Percentiles rank a stretch among this genome's conserved stretches.
These are phyloP conservation scores for Dexiosoma caninum DNA, from an alignment of 2,888 invertebrate species.

Conservation along the genomic window DNA sequence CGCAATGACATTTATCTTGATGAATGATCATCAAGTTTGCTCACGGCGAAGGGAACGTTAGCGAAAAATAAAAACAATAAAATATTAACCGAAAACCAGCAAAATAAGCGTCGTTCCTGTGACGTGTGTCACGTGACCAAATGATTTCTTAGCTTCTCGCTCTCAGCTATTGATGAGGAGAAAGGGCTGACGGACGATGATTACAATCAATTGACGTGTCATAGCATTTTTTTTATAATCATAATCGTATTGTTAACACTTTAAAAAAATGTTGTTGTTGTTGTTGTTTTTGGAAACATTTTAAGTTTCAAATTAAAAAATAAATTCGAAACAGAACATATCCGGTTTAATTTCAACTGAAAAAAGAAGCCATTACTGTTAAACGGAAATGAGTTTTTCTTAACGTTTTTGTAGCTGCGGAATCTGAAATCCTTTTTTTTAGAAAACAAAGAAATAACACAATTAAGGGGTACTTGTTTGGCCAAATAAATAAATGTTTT, in stretches of 20 bases:
- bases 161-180: not conserved
- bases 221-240: constrained; percentile 51
- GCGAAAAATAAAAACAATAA: constrained; percentile 12
- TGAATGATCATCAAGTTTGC: constrained; percentile 60
- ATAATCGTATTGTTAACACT: constrained; percentile 64
- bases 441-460: constrained; percentile 16
- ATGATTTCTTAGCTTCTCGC: constrained; percentile 20
- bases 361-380: constrained; percentile 9
- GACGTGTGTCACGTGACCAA: constrained; percentile 60
- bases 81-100: constrained; percentile 41
- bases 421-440: constrained; percentile 6
- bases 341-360: constrained; percentile 50
- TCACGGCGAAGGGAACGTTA: not conserved
- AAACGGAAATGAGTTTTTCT: constrained; percentile 49
- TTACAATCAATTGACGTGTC: constrained; percentile 59
- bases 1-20: constrained; percentile 67
- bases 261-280: constrained; percentile 18
- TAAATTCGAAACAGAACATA: constrained; percentile 42
- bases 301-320: constrained; percentile 48
- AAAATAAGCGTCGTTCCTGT: constrained; percentile 43
- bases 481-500: constrained; percentile 27
- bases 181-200: constrained; percentile 12
- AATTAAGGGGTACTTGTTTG: constrained; percentile 22
- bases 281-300: not conserved
- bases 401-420: not conserved